phyloP scores from a whole-genome alignment of 1,140 invertebrate genomes.

The Temnothorax longispinosus region DNA sequence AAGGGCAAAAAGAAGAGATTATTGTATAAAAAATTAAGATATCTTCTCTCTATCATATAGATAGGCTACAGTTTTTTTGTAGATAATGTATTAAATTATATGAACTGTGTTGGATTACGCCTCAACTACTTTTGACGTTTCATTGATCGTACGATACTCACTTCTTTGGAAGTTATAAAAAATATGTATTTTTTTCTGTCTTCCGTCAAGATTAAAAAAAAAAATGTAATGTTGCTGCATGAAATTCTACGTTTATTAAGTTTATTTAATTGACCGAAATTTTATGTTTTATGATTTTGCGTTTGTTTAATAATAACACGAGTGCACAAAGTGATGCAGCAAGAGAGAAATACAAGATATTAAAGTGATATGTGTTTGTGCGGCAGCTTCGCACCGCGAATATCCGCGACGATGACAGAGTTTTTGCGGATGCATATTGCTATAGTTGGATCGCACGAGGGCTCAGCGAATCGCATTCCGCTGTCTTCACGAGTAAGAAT shows the following conservation, averaged over 20 bases:
- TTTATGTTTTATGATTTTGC: neutral
- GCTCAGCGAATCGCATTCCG: slow-evolving; percentile 78
- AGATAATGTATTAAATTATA: slow-evolving; percentile 72
- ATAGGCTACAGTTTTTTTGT: slow-evolving; percentile 8
- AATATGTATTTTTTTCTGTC: neutral
- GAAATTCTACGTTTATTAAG: neutral
- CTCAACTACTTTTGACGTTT: slow-evolving; percentile 59
- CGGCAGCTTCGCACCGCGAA: slow-evolving; percentile 11
- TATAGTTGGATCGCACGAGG: slow-evolving; percentile 65
- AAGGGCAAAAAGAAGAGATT: neutral
- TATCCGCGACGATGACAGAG: slow-evolving; percentile 47
- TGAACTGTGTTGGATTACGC: slow-evolving; percentile 76
- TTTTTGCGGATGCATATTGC: slow-evolving; percentile 73
- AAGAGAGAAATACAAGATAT: slow-evolving; percentile 10
- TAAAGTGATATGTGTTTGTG: slow-evolving; percentile 7
- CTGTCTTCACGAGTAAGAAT: slow-evolving; percentile 78
- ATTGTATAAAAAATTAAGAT: too few relatives aligned
- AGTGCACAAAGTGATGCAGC: neutral
- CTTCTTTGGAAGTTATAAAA: slow-evolving; percentile 30
- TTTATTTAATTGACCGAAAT: neutral
- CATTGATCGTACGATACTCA: slow-evolving; percentile 42
- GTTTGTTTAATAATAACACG: neutral
- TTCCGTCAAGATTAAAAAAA: neutral
- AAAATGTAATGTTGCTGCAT: neutral
- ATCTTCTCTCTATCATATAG: slow-evolving; percentile 27